Base-by-base conservation (phyloP, 2,797 vertebrate genomes). In the Sebastes alutus region DNA sequence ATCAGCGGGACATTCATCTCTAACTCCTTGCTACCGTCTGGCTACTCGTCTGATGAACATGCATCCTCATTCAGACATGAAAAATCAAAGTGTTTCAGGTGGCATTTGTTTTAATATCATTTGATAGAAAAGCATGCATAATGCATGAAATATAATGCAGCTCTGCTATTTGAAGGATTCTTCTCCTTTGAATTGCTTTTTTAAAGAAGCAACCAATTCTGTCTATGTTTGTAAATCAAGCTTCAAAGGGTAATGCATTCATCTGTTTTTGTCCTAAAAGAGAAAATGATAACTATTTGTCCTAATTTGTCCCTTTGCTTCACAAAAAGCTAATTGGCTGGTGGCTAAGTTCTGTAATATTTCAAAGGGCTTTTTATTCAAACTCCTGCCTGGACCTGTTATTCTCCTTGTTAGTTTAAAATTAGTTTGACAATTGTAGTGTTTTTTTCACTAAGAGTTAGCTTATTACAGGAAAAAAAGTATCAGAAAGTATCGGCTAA, bases 261-360 rank as follows among this genome's bases (percentile, higher is more conserved):
- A 77, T 78, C 33, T 78, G 73, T 72, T 87, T 80, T 72, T 70
- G 49, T 81, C 72, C 65, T 77, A 76, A 82, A 84, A 75, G 13
- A 75, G 13, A 80, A 81, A 80, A 87, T 75, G 6, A 79, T 56
- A 82, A 67, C 75, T 32, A 79, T 82, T 87, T 86, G 78, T 85
- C 70, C 62, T 86, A 78, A 87, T 83, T 77, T 89, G 72, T 86
- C 46, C 62, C 59, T 80, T 81, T 77, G 23, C 62, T 68, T 83
- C 35, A 75, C 29, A 82, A 76, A 77, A 35, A 79, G 30, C 65
- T 81, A 83, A 85, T 78, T 85, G 61, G 72, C 62, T 73, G 64
- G 30, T 72, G 46, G 30, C n/a, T 59, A 49, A 58, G 8, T 32
- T 71, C 14, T 60, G 9, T 64, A 81, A 86, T 54, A 77, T 81